phyloP scores from a whole-genome alignment of 2,888 invertebrate species.

The Andrena chrysosceles region DNA sequence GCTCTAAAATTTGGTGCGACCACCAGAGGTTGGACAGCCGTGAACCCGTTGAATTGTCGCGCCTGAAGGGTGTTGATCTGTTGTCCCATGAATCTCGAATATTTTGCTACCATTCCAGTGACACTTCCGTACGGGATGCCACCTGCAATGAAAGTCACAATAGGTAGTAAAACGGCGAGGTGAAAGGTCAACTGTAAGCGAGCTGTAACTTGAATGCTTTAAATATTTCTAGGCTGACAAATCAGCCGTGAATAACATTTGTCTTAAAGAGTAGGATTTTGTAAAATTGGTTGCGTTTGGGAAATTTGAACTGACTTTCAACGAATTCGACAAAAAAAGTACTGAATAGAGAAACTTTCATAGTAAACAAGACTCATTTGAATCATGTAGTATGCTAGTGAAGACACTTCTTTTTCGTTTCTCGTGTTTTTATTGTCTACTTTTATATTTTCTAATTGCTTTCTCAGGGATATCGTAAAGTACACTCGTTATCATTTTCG shows the following conservation, averaged over 20 bases:
- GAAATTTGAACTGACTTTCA: too few species aligned
- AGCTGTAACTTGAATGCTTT: not conserved
- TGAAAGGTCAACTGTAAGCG: not conserved
- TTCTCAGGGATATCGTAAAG: not conserved
- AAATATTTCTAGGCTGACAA: not conserved
- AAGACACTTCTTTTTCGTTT: too few species aligned
- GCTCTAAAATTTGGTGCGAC: constrained; percentile 74
- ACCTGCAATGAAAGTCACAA: constrained; percentile 83
- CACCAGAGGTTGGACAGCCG: constrained; percentile 61
- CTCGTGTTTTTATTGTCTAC: not conserved
- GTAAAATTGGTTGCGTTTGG: too few species aligned
- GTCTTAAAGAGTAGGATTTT: too few species aligned
- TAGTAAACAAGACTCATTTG: too few species aligned
- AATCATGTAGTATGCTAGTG: too few species aligned
- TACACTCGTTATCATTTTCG: not conserved
- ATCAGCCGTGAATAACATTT: too few species aligned
- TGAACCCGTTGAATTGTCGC: constrained; percentile 48
- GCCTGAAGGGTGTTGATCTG: constrained; percentile 32
- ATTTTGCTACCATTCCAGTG: constrained; percentile 87
- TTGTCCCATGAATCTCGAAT: constrained; percentile 72
- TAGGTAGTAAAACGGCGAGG: not conserved
- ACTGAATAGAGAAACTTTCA: too few species aligned
- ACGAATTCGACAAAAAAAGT: too few species aligned
- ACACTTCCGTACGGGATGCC: constrained; percentile 89
- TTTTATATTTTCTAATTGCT: not conserved